Conservation (phyloP, 2,797 vertebrate genomes). For the Geotrypetes seraphini region DNA sequence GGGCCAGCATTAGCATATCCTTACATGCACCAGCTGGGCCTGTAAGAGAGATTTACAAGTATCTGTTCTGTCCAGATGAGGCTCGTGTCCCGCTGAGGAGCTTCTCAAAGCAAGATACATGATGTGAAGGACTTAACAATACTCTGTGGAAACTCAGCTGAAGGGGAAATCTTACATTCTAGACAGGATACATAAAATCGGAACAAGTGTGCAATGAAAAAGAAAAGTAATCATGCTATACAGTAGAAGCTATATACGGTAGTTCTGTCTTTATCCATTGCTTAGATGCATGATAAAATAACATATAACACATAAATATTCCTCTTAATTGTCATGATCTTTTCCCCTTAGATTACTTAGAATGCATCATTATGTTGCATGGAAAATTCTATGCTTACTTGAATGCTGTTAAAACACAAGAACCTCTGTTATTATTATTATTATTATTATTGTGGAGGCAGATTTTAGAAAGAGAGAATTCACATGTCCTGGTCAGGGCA, state of each 20-base stretch:
- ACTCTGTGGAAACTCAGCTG: not conserved
- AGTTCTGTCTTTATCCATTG: not conserved
- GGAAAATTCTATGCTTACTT: conserved; percentile 7
- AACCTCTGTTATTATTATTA: conserved; percentile 16
- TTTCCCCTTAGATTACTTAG: conserved; percentile 21
- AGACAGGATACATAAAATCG: not conserved
- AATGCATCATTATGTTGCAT: conserved; percentile 17
- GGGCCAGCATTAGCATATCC: conserved; percentile 16
- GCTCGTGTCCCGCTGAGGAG: not conserved
- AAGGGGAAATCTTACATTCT: not conserved
- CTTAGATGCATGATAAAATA: conserved; percentile 6
- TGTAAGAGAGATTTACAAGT: conserved; percentile 23
- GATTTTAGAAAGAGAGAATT: too few species aligned
- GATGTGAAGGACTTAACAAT: not conserved
- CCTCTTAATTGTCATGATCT: conserved; percentile 26
- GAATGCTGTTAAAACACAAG: conserved; percentile 2
- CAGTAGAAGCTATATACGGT: conserved; percentile 7
- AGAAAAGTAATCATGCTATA: conserved; percentile 15
- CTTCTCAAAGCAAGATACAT: not conserved
- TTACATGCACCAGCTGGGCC: conserved; percentile 18
- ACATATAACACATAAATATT: not conserved
- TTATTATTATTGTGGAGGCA: too few species aligned
- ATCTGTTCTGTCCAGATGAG: not conserved
- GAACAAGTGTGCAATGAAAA: conserved; percentile 3
- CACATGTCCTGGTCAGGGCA: too few species aligned